Evolutionary conservation across 2,888 invertebrate genomes (phyloP).

Genomic region (Drosophila borealis): DNA sequence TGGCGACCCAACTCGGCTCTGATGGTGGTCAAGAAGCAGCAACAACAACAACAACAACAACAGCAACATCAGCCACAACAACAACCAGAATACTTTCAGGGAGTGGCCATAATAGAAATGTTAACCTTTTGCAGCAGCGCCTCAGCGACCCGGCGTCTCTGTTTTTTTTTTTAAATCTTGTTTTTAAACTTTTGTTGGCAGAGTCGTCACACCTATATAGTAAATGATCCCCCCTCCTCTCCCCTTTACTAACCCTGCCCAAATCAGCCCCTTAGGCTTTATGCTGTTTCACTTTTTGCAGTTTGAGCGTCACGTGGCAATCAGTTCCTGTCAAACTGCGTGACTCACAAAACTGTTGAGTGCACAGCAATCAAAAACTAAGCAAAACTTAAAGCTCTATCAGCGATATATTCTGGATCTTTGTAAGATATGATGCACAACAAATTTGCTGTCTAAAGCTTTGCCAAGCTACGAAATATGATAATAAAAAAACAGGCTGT

Average conservation of each 20-base stretch:
- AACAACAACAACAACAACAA: constrained; percentile 26
- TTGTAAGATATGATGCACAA: no score
- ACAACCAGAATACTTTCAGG: constrained; percentile 39
- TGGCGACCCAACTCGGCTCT: constrained; percentile 34
- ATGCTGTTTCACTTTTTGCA: not conserved
- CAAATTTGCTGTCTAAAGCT: no score
- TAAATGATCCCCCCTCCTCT: not conserved
- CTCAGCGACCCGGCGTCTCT: constrained; percentile 18
- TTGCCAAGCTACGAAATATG: no score
- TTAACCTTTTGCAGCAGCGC: constrained; percentile 71
- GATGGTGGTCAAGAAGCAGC: constrained; percentile 57
- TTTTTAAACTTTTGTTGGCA: constrained; percentile 15
- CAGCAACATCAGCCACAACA: constrained; percentile 25
- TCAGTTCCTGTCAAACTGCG: constrained; percentile 33
- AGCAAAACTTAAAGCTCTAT: no score
- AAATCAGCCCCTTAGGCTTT: not conserved
- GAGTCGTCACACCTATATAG: constrained; percentile 33
- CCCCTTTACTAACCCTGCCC: not conserved
- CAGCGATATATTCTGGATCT: no score
- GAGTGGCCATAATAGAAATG: constrained; percentile 81
- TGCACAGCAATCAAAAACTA: not conserved
- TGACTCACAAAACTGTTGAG: constrained; percentile 43
- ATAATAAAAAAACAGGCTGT: no score
- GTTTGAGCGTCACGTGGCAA: constrained; percentile 26
- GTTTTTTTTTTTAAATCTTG: not conserved